Evolutionary conservation across 1,140 invertebrate species (phyloP).

Genomic region (Wiebesia pumilae): DNA sequence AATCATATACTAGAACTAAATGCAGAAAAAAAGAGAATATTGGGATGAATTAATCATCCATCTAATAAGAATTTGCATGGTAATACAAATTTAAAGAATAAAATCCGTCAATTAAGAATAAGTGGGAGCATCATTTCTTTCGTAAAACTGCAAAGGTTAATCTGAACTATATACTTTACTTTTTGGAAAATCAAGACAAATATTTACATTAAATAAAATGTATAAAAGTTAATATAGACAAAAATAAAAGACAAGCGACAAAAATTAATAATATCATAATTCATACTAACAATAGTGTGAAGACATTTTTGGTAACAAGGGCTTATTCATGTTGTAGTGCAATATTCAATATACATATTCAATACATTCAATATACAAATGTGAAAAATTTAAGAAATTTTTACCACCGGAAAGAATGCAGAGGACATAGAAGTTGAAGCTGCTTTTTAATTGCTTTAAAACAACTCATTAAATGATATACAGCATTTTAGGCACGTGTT

Average conservation of each 20-base stretch:
- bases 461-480: neutral
- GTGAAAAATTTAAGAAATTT: slow-evolving; percentile 1
- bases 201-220: slow-evolving; percentile 16
- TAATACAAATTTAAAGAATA: no score
- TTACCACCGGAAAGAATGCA: neutral
- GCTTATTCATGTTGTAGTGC: neutral
- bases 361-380: slow-evolving; percentile 11
- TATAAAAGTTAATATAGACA: neutral
- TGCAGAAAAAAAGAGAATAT: slow-evolving; percentile 36
- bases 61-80: slow-evolving; percentile 34
- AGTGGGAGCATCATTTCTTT: slow-evolving; percentile 47
- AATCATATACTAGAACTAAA: slow-evolving; percentile 52
- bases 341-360: no score
- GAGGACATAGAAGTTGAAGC: neutral
- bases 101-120: slow-evolving; percentile 34
- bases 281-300: neutral
- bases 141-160: neutral
- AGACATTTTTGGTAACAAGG: neutral
- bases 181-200: slow-evolving; percentile 33
- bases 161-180: slow-evolving; percentile 12
- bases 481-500: neutral
- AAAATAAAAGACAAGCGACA: neutral
- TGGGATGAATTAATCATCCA: slow-evolving; percentile 55
- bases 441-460: neutral
- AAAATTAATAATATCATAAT: neutral